A percentile compares a stretch with the other conserved stretches of the same genome.
Evolutionary conservation across 2,113 vertebrate species (phyloP).

Genomic region (Rallus limicola): DNA sequence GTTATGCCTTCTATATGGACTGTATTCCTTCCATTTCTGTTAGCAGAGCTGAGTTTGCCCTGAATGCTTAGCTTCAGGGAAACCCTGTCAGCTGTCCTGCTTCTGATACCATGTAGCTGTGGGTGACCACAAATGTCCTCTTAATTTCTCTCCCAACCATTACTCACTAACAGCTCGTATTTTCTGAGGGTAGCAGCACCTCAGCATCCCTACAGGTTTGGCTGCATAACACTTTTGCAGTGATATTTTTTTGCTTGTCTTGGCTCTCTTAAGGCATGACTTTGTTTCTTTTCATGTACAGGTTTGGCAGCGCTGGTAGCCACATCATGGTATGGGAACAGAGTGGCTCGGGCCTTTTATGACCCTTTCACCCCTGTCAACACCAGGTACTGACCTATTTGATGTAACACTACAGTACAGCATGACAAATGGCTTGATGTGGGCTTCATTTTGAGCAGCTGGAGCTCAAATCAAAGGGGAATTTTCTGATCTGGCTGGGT

Average conservation of each 20-base stretch:
- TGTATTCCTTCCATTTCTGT: neutral
- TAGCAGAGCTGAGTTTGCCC: neutral
- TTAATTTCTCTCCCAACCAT: neutral
- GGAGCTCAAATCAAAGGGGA: neutral
- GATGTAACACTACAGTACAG: neutral
- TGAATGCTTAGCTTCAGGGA: neutral
- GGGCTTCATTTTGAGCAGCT: neutral
- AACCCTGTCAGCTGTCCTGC: neutral
- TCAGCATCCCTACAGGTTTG: neutral
- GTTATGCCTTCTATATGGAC: neutral
- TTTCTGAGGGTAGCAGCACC: neutral
- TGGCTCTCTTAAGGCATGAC: neutral
- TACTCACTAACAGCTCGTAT: neutral
- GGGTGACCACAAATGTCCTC: neutral
- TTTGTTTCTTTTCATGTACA: constrained; percentile 28
- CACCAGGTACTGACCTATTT: constrained; percentile 79
- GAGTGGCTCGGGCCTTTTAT: constrained; percentile 86
- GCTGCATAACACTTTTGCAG: neutral
- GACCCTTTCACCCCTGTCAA: constrained; percentile 89
- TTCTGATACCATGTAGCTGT: neutral
- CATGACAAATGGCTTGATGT: neutral
- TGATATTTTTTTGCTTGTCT: neutral
- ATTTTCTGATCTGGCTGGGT: neutral
- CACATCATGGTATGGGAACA: constrained; percentile 87
- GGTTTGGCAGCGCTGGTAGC: constrained; percentile 83